phyloP scores from a whole-genome alignment of 2,113 vertebrate species.

The Podocnemis expansa region DNA sequence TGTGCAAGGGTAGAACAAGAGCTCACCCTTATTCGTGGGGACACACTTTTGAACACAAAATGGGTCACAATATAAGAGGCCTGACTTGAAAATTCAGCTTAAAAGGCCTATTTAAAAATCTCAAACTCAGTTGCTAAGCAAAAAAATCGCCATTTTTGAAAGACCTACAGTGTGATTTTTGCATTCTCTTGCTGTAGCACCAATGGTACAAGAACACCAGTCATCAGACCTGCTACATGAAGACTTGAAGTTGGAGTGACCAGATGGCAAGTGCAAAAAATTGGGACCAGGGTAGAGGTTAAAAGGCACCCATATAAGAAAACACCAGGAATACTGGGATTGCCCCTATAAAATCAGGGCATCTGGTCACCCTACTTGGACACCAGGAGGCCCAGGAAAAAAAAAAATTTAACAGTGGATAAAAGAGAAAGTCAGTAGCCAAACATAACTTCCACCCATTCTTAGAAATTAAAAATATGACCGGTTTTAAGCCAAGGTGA shows the following conservation, averaged over 20 bases:
- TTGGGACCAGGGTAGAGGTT: too few species aligned
- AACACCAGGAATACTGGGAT: too few species aligned
- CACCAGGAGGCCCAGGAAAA: not conserved
- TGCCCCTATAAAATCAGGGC: too few species aligned
- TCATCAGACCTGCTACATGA: not conserved
- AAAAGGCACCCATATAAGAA: too few species aligned
- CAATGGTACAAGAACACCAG: rapidly evolving
- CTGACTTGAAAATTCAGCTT: not conserved
- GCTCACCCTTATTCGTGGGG: rapidly evolving
- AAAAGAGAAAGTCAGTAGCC: not conserved
- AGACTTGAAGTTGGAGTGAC: not conserved
- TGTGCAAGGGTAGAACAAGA: rapidly evolving
- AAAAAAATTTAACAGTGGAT: not conserved
- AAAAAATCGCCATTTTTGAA: rapidly evolving
- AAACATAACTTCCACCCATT: not conserved
- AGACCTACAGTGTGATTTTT: not conserved
- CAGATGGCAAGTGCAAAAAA: too few species aligned
- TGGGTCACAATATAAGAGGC: not conserved
- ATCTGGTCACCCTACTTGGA: not conserved
- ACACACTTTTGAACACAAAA: rapidly evolving
- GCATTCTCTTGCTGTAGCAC: rapidly evolving
- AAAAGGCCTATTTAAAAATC: not conserved
- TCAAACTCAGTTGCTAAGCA: not conserved
- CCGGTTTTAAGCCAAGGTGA: not conserved
- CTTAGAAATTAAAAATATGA: not conserved